Conservation (phyloP, 2,113 vertebrate species). For the Tachysurus fulvidraco region DNA sequence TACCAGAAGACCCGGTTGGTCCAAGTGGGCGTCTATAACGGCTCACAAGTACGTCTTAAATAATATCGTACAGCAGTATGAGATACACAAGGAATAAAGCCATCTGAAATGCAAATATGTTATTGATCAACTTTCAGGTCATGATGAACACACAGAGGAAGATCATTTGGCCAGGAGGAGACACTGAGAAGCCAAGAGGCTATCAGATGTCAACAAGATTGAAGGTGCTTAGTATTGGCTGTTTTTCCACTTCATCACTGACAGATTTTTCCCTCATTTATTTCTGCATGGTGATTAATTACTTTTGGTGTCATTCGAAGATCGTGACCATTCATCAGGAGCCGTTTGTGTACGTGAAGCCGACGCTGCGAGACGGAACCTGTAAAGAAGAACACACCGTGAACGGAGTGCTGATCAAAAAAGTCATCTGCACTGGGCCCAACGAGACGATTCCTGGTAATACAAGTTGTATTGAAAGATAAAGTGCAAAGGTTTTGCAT, state of each 20-base stretch:
- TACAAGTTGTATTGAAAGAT: not conserved
- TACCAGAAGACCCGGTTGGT: conserved; percentile 93
- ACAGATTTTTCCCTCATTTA: not conserved
- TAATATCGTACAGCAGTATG: not conserved
- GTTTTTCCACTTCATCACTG: not conserved
- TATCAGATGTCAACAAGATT: conserved; percentile 98
- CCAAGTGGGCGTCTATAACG: conserved; percentile 94
- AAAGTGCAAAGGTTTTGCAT: not conserved
- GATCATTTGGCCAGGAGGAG: conserved; percentile 98
- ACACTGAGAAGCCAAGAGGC: conserved; percentile 93
- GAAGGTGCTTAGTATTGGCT: conserved; percentile 74
- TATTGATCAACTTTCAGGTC: conserved; percentile 74
- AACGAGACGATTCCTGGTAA: conserved; percentile 96
- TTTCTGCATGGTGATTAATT: conserved; percentile 2
- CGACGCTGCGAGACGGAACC: conserved; percentile 85
- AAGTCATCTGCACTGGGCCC: conserved; percentile 95
- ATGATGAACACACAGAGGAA: conserved; percentile 92
- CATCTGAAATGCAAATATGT: not conserved
- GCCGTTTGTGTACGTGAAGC: conserved; percentile 96
- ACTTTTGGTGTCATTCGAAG: conserved; percentile 63
- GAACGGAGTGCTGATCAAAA: conserved; percentile 91
- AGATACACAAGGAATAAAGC: not conserved
- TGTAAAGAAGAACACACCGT: conserved; percentile 91
- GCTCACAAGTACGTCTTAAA: conserved; percentile 81
- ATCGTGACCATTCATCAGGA: conserved; percentile 98